Conservation (phyloP, 2,797 vertebrate species). For the Euthynnus affinis region DNA sequence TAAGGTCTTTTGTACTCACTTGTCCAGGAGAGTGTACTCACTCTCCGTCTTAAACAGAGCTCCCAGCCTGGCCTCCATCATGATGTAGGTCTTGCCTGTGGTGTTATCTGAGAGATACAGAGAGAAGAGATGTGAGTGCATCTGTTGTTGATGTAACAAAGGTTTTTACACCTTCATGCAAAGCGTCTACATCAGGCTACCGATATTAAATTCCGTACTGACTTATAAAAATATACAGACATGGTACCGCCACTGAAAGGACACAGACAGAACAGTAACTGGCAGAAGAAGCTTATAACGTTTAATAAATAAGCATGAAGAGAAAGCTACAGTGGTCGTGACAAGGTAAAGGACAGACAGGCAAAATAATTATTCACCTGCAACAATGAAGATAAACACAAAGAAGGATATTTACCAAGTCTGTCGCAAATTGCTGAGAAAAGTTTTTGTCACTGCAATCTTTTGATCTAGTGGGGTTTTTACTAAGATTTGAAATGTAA, state of each 20-base stretch:
- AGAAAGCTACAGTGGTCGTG: neutral
- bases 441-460: too few relatives aligned
- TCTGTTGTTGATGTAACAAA: neutral
- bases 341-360: too few relatives aligned
- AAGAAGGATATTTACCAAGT: too few relatives aligned
- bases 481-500: too few relatives aligned
- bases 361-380: neutral
- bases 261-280: neutral
- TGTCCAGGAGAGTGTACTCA: conserved; percentile 94
- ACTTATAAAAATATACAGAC: neutral
- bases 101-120: conserved; percentile 83
- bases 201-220: neutral
- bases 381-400: neutral
- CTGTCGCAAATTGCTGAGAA: too few relatives aligned
- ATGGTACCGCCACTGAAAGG: neutral
- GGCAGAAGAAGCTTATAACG: neutral
- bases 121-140: neutral
- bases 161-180: conserved; percentile 1
- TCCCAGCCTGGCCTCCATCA: conserved; percentile 96
- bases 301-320: neutral
- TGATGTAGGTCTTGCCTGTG: conserved; percentile 89
- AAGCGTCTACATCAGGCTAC: neutral
- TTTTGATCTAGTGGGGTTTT: too few relatives aligned
- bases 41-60: conserved; percentile 93
- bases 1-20: conserved; percentile 84